phyloP scores from a whole-genome alignment of 2,888 invertebrate species.

The Melikaiella ostensackeni region DNA sequence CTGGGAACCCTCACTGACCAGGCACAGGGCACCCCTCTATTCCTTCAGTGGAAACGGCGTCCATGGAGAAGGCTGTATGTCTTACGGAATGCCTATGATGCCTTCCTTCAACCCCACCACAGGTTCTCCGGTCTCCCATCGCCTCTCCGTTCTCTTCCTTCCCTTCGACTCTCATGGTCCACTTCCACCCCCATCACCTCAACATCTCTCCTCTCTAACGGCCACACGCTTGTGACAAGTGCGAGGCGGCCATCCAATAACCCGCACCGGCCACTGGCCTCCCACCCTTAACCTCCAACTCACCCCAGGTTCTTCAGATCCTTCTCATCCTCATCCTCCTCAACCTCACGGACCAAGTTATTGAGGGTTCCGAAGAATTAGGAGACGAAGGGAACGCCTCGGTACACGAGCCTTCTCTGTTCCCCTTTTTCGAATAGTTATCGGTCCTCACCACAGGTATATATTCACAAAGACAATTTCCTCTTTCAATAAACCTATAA shows the following conservation, averaged over 20 bases:
- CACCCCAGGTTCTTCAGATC: conserved; percentile 46
- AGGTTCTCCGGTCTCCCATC: conserved; percentile 49
- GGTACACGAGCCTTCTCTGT: conserved; percentile 46
- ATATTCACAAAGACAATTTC: not conserved
- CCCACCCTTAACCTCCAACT: conserved; percentile 50
- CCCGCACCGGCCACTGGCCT: conserved; percentile 69
- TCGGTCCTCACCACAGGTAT: not conserved
- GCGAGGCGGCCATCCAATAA: conserved; percentile 74
- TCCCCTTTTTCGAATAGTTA: conserved; percentile 43
- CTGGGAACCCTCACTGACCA: conserved; percentile 61
- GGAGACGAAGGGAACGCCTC: conserved; percentile 52
- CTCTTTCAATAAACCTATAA: not conserved
- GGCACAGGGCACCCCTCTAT: conserved; percentile 59
- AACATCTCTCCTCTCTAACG: conserved; percentile 43
- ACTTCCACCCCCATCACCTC: conserved; percentile 42
- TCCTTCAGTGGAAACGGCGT: conserved; percentile 58
- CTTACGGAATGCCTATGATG: conserved; percentile 75
- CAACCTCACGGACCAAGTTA: conserved; percentile 55
- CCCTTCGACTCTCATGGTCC: conserved; percentile 46
- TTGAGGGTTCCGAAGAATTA: conserved; percentile 65
- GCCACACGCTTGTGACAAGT: conserved; percentile 72
- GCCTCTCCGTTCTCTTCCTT: conserved; percentile 45
- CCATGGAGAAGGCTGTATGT: conserved; percentile 67
- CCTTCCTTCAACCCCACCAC: conserved; percentile 61
- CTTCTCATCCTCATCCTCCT: conserved; percentile 46